Base-by-base conservation (phyloP, 2,113 vertebrate species). In the Edolisoma coerulescens region DNA sequence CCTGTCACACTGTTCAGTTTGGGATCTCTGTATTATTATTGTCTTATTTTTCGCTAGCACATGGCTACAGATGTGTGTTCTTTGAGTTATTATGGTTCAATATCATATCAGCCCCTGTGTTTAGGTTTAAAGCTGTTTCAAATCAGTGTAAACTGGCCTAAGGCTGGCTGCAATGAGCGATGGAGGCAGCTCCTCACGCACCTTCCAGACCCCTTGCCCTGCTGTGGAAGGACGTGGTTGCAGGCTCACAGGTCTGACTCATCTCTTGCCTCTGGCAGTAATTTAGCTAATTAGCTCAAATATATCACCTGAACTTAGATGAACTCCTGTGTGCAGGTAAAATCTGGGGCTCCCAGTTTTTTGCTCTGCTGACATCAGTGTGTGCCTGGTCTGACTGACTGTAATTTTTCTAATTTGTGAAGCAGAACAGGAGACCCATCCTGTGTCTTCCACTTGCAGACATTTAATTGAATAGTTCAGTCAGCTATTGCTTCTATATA, bases 151-250 rank as follows among this genome's bases (percentile, higher is more conserved):
- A 71, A 19, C 23, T 42, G 54, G 54, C 33, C 35, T 26, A 9
- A n/a, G 50, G 5, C 13, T 69, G 77, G 53, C 16, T 75, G 17
- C 16, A 42, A 2, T 11, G 44, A 59, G 3, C 2, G 20, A 19
- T 44, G 1, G 5, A 69, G 27, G 39, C 54, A 47, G 56, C 33
- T 84, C 44, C 47, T 35, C 0, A 0, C 0, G 21, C 2, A 1
- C 0, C 0, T n/a, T 49, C 21, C 35, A 23, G 26, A 30, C 13
- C 5, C 0, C 28, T 19, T 6, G 28, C 37, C 70, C 37, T 41
- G 37, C 42, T 33, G 37, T 13, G 59, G 16, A 47, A 52, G 49
- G 41, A 49, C 45, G 5, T 1, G 10, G 17, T 5, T 33, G 14
- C 16, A 21, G 50, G 45, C 54, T 19, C n/a, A 2, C 0, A 5